phyloP scores from a whole-genome alignment of 2,888 invertebrate species.

The Bellardia pandia region DNA sequence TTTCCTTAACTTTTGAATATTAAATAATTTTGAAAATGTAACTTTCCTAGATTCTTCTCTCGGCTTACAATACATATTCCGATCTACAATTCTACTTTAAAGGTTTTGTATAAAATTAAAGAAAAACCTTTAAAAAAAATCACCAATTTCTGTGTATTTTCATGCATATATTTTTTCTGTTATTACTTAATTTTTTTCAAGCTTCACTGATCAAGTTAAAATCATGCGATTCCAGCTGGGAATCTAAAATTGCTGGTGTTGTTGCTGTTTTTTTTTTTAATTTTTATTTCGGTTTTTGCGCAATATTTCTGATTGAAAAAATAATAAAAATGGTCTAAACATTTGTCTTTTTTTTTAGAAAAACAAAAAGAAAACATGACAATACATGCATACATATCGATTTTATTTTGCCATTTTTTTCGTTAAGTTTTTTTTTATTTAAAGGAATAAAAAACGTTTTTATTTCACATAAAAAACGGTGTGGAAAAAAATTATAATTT shows the following conservation, averaged over 20 bases:
- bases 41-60: no score
- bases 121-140: no score
- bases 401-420: constrained; percentile 6
- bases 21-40: no score
- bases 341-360: not conserved
- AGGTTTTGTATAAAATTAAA: no score
- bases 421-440: not conserved
- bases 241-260: constrained; percentile 17
- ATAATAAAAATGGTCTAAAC: not conserved
- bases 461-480: not conserved
- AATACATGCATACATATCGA: constrained; percentile 13
- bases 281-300: not conserved
- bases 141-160: not conserved
- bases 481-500: not conserved
- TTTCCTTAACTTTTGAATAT: no score
- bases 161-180: not conserved
- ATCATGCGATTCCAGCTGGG: constrained; percentile 39
- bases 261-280: not conserved
- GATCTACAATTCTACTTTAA: no score
- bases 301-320: constrained; percentile 36
- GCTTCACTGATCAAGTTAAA: constrained; percentile 39
- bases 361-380: not conserved
- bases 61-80: no score
- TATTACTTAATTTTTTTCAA: not conserved
- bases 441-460: not conserved